A percentile compares a stretch with the other conserved stretches of the same genome.
These are phyloP conservation scores for Oophaga pumilio DNA, from an alignment of 2,113 vertebrate genomes.

Conservation along the genomic window DNA sequence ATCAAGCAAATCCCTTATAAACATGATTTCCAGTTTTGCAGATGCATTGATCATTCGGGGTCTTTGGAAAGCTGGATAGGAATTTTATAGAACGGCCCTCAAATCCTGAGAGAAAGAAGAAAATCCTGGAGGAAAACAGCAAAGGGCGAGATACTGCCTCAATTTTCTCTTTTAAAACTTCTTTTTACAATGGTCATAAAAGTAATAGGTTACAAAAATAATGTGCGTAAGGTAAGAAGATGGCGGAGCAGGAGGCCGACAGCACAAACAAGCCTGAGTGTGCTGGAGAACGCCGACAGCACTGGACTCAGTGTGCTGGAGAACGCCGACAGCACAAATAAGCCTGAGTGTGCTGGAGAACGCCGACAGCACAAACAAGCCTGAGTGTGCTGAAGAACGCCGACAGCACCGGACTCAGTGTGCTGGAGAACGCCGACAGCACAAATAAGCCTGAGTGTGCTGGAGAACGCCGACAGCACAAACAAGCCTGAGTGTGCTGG, in stretches of 20 bases:
- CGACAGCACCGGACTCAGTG: not conserved
- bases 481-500: too few species aligned
- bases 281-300: not conserved
- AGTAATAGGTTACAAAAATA: conserved; percentile 16
- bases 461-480: too few species aligned
- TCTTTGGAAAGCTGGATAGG: not conserved
- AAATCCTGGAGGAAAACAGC: not conserved
- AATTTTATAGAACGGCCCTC: not conserved
- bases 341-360: too few species aligned
- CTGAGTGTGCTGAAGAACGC: too few species aligned
- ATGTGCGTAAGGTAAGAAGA: conserved; percentile 11
- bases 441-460: too few species aligned
- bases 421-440: not conserved
- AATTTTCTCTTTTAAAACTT: not conserved
- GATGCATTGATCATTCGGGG: too few species aligned
- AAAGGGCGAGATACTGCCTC: not conserved
- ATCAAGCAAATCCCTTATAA: not conserved
- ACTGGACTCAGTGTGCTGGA: too few species aligned
- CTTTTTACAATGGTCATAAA: conserved; percentile 8
- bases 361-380: too few species aligned
- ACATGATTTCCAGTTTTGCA: not conserved
- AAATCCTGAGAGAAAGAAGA: not conserved
- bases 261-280: not conserved
- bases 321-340: too few species aligned
- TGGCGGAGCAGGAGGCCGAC: not conserved